phyloP scores from a whole-genome alignment of 1,140 invertebrate species.

The Cydia splendana region DNA sequence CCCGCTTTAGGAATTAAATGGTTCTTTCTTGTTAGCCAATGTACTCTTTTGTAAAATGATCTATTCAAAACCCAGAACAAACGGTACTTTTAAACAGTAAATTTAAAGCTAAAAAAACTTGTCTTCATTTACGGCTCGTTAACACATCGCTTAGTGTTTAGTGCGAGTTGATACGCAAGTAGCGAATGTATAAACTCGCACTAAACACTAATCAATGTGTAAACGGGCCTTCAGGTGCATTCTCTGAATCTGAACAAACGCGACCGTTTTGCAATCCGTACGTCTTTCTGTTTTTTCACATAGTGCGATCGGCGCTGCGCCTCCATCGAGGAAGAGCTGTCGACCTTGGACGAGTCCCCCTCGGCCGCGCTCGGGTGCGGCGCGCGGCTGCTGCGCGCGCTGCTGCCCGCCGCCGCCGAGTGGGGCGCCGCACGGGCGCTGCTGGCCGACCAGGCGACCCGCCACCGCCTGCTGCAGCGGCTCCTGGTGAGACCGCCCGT shows the following conservation, averaged over 20 bases:
- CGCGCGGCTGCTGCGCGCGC: constrained; percentile 34
- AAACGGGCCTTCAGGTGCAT: background rate
- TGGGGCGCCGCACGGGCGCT: constrained; percentile 48
- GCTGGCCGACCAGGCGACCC: constrained; percentile 38
- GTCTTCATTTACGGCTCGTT: no score
- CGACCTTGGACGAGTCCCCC: background rate
- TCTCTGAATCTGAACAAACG: constrained; percentile 27
- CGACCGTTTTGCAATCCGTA: background rate
- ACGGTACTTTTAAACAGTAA: no score
- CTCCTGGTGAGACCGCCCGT: constrained; percentile 23
- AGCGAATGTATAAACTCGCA: no score
- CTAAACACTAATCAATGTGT: no score
- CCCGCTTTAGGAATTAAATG: no score
- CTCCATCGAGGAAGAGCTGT: constrained; percentile 35
- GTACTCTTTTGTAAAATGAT: no score
- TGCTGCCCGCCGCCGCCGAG: constrained; percentile 47
- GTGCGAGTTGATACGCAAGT: no score
- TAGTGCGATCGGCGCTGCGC: constrained; percentile 38
- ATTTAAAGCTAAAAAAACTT: no score
- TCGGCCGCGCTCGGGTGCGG: constrained; percentile 21
- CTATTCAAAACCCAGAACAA: no score
- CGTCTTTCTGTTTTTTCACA: background rate
- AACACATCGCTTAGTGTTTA: no score
- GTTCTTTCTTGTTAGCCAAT: no score
- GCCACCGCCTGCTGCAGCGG: constrained; percentile 29